phyloP scores from a whole-genome alignment of 2,888 invertebrate genomes.

The Athalia cordata region DNA sequence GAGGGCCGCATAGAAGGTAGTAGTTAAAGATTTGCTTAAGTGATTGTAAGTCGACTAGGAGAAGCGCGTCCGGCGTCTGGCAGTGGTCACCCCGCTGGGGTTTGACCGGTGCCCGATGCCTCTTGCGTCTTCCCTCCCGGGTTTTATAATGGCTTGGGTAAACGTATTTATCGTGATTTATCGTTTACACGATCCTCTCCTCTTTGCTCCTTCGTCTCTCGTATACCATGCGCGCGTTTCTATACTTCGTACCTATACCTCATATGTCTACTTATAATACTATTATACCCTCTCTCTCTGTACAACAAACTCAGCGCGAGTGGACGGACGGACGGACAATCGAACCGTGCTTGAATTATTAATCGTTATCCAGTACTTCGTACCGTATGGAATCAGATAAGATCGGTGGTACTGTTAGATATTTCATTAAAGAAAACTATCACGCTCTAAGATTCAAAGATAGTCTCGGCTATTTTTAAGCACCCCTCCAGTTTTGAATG shows the following conservation, averaged over 20 bases:
- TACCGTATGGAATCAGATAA: not conserved
- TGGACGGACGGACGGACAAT: not conserved
- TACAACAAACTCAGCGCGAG: slow-evolving; percentile 13
- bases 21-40: slow-evolving; percentile 44
- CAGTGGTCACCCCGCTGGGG: slow-evolving; percentile 43
- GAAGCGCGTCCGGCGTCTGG: slow-evolving; percentile 32
- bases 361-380: slow-evolving; percentile 7
- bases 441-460: slow-evolving; percentile 27
- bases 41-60: slow-evolving; percentile 45
- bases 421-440: slow-evolving; percentile 14
- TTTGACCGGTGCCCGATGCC: slow-evolving; percentile 48
- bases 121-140: slow-evolving; percentile 46
- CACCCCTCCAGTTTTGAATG: too few species aligned
- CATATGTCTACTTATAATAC: slow-evolving; percentile 1
- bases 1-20: slow-evolving; percentile 48
- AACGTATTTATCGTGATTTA: slow-evolving; percentile 71
- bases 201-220: slow-evolving; percentile 44
- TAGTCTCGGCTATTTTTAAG: not conserved
- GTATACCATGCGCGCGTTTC: not conserved
- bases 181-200: slow-evolving; percentile 67
- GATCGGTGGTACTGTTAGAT: not conserved
- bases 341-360: slow-evolving; percentile 34
- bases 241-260: not conserved
- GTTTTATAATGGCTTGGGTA: slow-evolving; percentile 68
- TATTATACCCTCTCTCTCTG: not conserved